Base-by-base conservation (phyloP, 1,140 invertebrate species). In the Pararge aegeria region DNA sequence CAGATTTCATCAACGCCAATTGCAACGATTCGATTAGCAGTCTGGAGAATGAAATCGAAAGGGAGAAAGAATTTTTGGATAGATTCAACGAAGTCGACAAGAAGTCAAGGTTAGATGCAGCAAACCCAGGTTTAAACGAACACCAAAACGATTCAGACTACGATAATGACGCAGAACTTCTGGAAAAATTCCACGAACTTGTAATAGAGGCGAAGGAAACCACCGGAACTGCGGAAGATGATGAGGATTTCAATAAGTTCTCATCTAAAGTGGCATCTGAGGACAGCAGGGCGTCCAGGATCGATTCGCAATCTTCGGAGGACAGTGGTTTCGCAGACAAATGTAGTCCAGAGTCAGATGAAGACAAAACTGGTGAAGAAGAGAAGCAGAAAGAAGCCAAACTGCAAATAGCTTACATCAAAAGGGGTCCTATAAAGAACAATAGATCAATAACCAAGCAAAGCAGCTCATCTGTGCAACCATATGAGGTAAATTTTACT, bases 261-360 rank as follows among this genome's bases (percentile, higher is more conserved):
- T 62, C 69, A 0, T 66, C 62, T 27, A 77, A 74, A 66, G 37
- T 72, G 0, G 62, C 83, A n/a, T 65, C 73, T 19, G 75, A 70
- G 0, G 80, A 81, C 21, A 29, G 50, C 0, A 66, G 69, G 53
- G 61, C 52, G 9, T 52, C 61, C 0, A 73, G 75, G 13, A 74
- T 79, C 2, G 75, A 78, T 7, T 84, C 83, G 0, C 77, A 85
- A 6, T 78, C 78, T 0, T 87, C 83, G 5, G 67, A 78, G 38
- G 83, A 87, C 42, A 87, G 82, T 16, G 83, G 83, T 0, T 81
- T 71, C 20, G 62, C 72, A 1, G 30, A 34, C 0, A 34, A 34
- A 10, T 34, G 9, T 3, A 3, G 9, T n/a, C 30, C 4, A 10
- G 10, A 10, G 10, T 7, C 7, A 12, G 7, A 7, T 34, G 30